Evolutionary conservation across 1,140 invertebrate genomes (phyloP).

Genomic region (Pseudomyrmex gracilis): DNA sequence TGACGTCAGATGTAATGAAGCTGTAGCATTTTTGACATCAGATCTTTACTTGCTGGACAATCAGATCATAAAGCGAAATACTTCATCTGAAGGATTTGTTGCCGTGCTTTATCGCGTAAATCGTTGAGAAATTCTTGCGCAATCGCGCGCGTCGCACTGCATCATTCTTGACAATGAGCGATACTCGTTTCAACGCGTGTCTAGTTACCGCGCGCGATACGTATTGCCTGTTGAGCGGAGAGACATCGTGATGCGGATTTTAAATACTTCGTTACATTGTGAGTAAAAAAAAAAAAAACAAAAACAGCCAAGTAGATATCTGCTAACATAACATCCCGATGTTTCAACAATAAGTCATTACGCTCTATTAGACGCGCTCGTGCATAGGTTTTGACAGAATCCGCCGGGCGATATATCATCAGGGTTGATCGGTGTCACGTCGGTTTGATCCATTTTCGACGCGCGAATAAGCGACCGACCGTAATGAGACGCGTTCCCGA

Average conservation of each 20-base stretch:
- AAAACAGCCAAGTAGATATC: constrained; percentile 23
- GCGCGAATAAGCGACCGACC: constrained; percentile 25
- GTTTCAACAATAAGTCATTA: constrained; percentile 52
- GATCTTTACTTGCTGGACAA: background rate
- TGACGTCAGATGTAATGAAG: background rate
- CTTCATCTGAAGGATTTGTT: constrained; percentile 9
- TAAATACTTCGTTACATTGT: constrained; percentile 4
- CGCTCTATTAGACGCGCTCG: constrained; percentile 24
- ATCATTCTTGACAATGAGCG: constrained; percentile 46
- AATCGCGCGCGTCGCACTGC: constrained; percentile 20
- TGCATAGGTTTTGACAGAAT: background rate
- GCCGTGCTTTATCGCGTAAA: constrained; percentile 4
- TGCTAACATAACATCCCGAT: constrained; percentile 12
- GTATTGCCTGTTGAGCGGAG: background rate
- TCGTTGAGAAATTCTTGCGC: constrained; percentile 17
- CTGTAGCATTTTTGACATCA: background rate
- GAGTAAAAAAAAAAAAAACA: constrained; percentile 50
- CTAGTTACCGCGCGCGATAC: background rate
- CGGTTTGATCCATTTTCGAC: constrained; percentile 32
- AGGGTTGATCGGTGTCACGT: background rate
- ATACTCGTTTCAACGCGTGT: constrained; percentile 14
- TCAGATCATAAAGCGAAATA: constrained; percentile 19
- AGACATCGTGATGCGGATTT: constrained; percentile 32
- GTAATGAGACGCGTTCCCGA: constrained; percentile 35
- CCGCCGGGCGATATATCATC: background rate